A percentile compares a stretch with the other conserved stretches of the same genome.
phyloP scores from a whole-genome alignment of 2,888 invertebrate species.

The Beris morrisii region DNA sequence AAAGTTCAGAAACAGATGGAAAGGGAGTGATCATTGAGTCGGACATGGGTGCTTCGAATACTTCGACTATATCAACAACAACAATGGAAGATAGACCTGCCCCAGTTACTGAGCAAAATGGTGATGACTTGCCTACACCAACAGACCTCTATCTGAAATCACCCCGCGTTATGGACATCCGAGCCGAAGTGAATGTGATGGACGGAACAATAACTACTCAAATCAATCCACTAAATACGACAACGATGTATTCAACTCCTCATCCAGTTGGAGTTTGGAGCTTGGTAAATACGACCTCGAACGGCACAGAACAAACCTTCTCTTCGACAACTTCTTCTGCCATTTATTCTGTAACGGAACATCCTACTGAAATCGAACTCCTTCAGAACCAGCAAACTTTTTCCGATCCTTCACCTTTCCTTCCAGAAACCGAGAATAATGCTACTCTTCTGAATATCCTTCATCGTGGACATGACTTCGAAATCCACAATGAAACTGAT shows the following conservation, averaged over 20 bases:
- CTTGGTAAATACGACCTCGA: conserved; percentile 28
- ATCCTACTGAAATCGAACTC: conserved; percentile 32
- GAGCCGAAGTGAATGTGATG: conserved; percentile 38
- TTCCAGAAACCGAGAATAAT: conserved; percentile 67
- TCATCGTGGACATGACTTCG: conserved; percentile 61
- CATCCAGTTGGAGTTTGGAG: conserved; percentile 36
- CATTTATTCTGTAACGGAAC: conserved; percentile 39
- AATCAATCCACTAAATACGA: conserved; percentile 26
- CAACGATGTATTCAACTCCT: conserved; percentile 40
- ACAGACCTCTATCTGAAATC: conserved; percentile 41
- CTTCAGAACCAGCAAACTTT: conserved; percentile 27
- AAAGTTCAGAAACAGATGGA: conserved; percentile 6
- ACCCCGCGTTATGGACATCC: conserved; percentile 25
- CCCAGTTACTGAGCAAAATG: conserved; percentile 41
- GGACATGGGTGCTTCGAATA: background rate
- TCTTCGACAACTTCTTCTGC: conserved; percentile 10
- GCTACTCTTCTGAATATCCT: conserved; percentile 63
- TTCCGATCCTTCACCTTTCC: conserved; percentile 57
- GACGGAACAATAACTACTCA: conserved; percentile 37
- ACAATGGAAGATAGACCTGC: conserved; percentile 33
- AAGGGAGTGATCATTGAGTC: background rate
- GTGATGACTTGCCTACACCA: conserved; percentile 41
- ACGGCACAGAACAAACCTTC: background rate
- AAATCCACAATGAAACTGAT: conserved; percentile 46
- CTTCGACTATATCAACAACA: background rate